Evolutionary conservation across 2,888 invertebrate species (phyloP).

Genomic region (Lasioglossum malachurum): DNA sequence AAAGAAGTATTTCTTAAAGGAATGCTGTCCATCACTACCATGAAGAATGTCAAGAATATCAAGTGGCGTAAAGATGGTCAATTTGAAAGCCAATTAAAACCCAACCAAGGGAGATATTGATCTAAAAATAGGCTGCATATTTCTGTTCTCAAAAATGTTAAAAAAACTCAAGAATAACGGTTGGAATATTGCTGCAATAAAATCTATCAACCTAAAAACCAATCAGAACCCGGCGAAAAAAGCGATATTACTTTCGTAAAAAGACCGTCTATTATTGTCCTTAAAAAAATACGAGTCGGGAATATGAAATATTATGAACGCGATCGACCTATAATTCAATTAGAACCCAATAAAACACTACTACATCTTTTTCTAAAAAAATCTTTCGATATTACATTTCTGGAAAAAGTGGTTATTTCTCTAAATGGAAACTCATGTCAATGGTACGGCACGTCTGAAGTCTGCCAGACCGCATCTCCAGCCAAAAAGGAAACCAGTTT

Average conservation of each 20-base stretch:
- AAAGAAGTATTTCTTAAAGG: neutral
- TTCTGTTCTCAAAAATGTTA: neutral
- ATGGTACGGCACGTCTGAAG: slow-evolving; percentile 1
- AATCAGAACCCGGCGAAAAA: neutral
- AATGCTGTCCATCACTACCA: neutral
- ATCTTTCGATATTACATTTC: neutral
- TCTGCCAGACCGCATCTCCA: neutral
- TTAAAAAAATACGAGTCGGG: neutral
- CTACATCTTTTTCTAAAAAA: neutral
- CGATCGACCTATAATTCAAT: neutral
- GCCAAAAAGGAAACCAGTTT: neutral
- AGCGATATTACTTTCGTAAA: neutral
- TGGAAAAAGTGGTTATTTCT: neutral
- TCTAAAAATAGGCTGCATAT: neutral
- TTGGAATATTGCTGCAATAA: neutral
- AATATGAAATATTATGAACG: neutral
- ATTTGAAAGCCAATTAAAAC: neutral
- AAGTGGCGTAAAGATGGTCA: neutral
- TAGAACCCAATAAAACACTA: neutral
- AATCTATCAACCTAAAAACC: neutral
- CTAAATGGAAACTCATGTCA: neutral
- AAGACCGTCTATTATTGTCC: neutral
- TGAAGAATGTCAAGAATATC: neutral
- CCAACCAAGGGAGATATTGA: neutral
- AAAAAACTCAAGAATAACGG: neutral